These are phyloP conservation scores for Desoria tigrina DNA, from an alignment of 2,888 invertebrate species.

Conservation along the genomic window DNA sequence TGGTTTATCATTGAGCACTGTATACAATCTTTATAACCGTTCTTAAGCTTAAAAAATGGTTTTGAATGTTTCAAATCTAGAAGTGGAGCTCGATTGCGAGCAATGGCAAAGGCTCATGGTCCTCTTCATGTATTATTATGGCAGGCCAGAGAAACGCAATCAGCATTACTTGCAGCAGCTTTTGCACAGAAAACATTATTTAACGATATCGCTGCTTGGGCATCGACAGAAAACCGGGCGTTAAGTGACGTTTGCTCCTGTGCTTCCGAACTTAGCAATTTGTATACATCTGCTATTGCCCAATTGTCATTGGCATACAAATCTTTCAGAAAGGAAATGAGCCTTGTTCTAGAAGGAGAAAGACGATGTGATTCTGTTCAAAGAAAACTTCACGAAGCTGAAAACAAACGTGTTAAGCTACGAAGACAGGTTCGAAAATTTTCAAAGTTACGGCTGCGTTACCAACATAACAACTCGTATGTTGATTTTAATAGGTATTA, in stretches of 20 bases:
- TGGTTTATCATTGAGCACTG: too few species aligned
- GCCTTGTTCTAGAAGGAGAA: conserved; percentile 51
- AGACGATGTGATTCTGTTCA: conserved; percentile 47
- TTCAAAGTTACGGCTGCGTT: not conserved
- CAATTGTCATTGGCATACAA: conserved; percentile 51
- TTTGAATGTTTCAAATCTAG: conserved; percentile 20
- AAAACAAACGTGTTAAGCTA: conserved; percentile 49
- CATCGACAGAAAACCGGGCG: conserved; percentile 51
- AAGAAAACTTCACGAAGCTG: conserved; percentile 48
- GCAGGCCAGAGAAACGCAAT: conserved; percentile 51
- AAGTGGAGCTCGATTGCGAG: conserved; percentile 47
- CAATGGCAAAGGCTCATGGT: conserved; percentile 47
- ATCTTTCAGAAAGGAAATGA: conserved; percentile 51
- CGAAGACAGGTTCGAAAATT: conserved; percentile 41
- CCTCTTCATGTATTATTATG: conserved; percentile 50
- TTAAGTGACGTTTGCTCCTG: conserved; percentile 50
- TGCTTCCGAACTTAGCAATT: conserved; percentile 45
- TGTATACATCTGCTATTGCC: conserved; percentile 44
- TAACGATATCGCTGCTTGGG: conserved; percentile 52
- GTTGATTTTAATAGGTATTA: conserved; percentile 40
- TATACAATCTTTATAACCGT: too few species aligned
- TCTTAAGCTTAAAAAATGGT: not conserved
- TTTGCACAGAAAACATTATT: conserved; percentile 51
- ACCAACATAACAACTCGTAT: conserved; percentile 2
- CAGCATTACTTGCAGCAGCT: conserved; percentile 47